Conservation (phyloP, 2,888 invertebrate genomes). For the Seladonia tumulorum region DNA sequence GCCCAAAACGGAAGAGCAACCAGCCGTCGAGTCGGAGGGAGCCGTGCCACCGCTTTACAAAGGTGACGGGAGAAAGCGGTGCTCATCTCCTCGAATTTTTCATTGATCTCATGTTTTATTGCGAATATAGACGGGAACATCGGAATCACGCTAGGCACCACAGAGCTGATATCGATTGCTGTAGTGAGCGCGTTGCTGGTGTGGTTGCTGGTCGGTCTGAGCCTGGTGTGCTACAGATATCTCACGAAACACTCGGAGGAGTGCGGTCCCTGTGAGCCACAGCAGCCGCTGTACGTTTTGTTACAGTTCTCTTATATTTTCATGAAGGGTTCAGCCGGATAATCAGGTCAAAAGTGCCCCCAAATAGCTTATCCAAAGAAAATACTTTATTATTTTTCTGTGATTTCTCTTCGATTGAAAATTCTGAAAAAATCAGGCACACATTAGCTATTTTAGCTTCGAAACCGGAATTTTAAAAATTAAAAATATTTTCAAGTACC, state of each 20-base stretch:
- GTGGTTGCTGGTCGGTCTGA: conserved; percentile 77
- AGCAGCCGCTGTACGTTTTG: conserved; percentile 68
- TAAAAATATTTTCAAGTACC: too few relatives aligned
- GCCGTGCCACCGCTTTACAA: conserved; percentile 64
- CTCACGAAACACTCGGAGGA: conserved; percentile 70
- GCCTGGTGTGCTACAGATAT: conserved; percentile 76
- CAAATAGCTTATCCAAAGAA: too few relatives aligned
- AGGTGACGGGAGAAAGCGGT: conserved; percentile 54
- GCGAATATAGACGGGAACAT: conserved; percentile 42
- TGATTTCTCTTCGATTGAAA: too few relatives aligned
- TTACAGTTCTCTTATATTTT: neutral
- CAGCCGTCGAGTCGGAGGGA: conserved; percentile 38
- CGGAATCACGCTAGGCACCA: conserved; percentile 64
- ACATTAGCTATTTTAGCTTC: too few relatives aligned
- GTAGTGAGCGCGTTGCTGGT: conserved; percentile 74
- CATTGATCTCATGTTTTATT: neutral
- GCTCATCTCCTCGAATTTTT: neutral
- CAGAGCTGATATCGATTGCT: conserved; percentile 76
- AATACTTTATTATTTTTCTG: too few relatives aligned
- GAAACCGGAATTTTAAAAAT: too few relatives aligned
- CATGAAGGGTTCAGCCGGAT: too few relatives aligned
- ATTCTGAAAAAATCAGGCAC: too few relatives aligned
- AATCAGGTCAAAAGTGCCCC: too few relatives aligned
- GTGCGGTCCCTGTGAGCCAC: conserved; percentile 64
- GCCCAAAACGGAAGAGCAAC: conserved; percentile 64